Conservation (phyloP, 2,113 vertebrate species). For the Corythornis cristatus region DNA sequence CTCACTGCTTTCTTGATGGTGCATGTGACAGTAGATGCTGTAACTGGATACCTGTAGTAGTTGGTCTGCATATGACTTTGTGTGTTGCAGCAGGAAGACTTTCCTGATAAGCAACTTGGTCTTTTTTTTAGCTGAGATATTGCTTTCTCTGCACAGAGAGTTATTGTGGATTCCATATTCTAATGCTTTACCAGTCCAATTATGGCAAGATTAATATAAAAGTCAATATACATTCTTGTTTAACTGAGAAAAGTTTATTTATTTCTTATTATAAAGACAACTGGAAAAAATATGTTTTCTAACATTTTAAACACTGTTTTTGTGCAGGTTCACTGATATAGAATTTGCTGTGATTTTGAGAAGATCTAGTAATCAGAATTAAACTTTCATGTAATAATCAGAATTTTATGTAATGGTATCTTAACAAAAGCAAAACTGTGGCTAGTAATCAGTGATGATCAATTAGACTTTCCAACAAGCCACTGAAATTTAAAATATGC, state of each 20-base stretch:
- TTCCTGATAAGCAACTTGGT: background rate
- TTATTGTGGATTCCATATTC: background rate
- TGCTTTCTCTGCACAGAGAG: background rate
- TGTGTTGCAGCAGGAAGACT: background rate
- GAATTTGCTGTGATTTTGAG: slow-evolving; percentile 22
- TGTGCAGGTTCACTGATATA: background rate
- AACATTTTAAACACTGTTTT: slow-evolving; percentile 4
- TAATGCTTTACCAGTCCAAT: background rate
- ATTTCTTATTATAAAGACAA: slow-evolving; percentile 49
- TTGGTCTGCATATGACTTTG: background rate
- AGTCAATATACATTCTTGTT: slow-evolving; percentile 23
- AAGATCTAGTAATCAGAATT: slow-evolving; percentile 5
- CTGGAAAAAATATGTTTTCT: slow-evolving; percentile 29
- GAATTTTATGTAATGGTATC: slow-evolving; percentile 37
- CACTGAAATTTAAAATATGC: slow-evolving; percentile 67
- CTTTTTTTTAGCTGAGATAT: background rate
- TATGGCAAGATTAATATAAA: background rate
- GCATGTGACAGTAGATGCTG: background rate
- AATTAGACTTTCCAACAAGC: slow-evolving; percentile 61
- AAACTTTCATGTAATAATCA: slow-evolving; percentile 4
- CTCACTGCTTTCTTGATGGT: background rate
- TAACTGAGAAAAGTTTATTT: slow-evolving; percentile 55
- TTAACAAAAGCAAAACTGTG: slow-evolving; percentile 54
- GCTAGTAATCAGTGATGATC: slow-evolving; percentile 55
- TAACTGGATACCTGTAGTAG: background rate